Evolutionary conservation across 2,888 invertebrate species (phyloP).

Genomic region (Augochlorella aurata): DNA sequence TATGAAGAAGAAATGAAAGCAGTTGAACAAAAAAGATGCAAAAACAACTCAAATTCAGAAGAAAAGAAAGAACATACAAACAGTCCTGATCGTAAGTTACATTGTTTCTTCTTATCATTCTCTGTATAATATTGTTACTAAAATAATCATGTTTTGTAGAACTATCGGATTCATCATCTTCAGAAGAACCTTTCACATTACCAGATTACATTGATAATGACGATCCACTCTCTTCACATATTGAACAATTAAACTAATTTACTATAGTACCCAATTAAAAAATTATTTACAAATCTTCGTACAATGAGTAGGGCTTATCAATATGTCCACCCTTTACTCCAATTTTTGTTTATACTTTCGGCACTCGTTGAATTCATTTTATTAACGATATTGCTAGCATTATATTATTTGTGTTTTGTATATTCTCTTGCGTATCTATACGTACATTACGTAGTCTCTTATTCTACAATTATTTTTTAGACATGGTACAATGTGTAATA

Average conservation of each 20-base stretch:
- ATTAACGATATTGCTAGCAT: no score
- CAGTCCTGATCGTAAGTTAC: slow-evolving; percentile 69
- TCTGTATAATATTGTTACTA: slow-evolving; percentile 20
- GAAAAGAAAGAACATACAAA: slow-evolving; percentile 68
- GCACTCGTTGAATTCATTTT: no score
- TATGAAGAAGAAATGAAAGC: slow-evolving; percentile 75
- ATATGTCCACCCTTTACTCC: no score
- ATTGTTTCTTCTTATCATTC: slow-evolving; percentile 9
- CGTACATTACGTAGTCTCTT: no score
- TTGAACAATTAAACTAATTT: slow-evolving; percentile 27
- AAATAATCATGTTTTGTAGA: slow-evolving; percentile 60
- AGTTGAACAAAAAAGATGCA: slow-evolving; percentile 65
- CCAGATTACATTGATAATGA: slow-evolving; percentile 64
- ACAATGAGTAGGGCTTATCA: no score
- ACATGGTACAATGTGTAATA: no score
- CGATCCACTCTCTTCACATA: slow-evolving; percentile 12
- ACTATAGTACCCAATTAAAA: no score
- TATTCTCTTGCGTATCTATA: no score
- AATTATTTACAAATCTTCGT: no score
- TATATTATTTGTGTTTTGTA: no score
- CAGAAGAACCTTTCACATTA: slow-evolving; percentile 73
- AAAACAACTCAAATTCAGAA: slow-evolving; percentile 40
- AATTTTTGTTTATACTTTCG: no score
- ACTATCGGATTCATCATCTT: slow-evolving; percentile 72
- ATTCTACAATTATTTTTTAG: no score